These are phyloP conservation scores for Nymphicus hollandicus DNA, from an alignment of 2,113 vertebrate genomes.

Conservation along the genomic window DNA sequence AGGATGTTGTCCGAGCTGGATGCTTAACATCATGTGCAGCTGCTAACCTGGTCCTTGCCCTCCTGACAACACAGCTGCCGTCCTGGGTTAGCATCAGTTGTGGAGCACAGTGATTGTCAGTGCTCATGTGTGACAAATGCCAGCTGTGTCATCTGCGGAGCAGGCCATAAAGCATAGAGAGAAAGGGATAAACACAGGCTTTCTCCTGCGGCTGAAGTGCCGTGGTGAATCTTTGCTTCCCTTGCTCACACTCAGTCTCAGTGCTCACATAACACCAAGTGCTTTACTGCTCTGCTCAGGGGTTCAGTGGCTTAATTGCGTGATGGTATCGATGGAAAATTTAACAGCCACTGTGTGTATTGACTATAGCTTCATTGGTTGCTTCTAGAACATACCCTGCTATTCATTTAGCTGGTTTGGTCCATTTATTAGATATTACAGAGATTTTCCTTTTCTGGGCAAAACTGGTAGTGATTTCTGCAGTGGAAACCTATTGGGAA, in stretches of 20 bases:
- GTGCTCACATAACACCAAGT: neutral
- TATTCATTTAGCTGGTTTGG: conserved; percentile 29
- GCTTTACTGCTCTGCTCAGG: neutral
- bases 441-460: conserved; percentile 31
- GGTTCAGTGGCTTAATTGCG: neutral
- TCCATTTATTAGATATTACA: conserved; percentile 29
- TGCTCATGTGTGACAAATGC: neutral
- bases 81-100: neutral
- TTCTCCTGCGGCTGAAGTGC: neutral
- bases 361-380: neutral
- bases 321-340: neutral
- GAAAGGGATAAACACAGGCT: neutral
- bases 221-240: neutral
- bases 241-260: neutral
- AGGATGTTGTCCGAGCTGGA: neutral
- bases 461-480: conserved; percentile 28
- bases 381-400: neutral
- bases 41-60: neutral
- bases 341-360: neutral
- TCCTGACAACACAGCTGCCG: neutral
- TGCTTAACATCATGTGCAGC: neutral
- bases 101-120: neutral
- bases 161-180: neutral
- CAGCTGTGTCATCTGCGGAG: neutral
- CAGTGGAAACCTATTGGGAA: conserved; percentile 3